Conservation (phyloP, 2,888 invertebrate genomes). For the Ecdyonurus torrentis region DNA sequence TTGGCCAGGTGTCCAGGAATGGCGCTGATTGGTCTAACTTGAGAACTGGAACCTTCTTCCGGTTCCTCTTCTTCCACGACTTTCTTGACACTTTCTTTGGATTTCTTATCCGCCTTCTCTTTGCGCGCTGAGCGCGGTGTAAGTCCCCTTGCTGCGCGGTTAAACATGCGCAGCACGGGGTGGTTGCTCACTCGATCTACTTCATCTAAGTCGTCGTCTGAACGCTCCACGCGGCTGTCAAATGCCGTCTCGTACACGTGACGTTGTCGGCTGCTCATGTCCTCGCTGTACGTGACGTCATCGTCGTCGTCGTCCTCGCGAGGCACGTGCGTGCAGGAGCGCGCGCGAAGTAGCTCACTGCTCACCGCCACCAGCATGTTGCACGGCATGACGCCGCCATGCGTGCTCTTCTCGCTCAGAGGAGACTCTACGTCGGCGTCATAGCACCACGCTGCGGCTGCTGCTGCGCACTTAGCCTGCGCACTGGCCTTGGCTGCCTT, state of each 20-base stretch:
- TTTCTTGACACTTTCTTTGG: conserved; percentile 17
- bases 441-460: conserved; percentile 17
- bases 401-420: conserved; percentile 5
- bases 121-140: not conserved
- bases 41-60: conserved; percentile 12
- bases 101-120: conserved; percentile 13
- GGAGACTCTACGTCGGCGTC: conserved; percentile 35
- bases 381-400: conserved; percentile 13
- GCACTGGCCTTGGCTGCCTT: conserved; percentile 9
- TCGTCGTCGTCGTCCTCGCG: conserved; percentile 22
- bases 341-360: not conserved
- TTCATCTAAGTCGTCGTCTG: conserved; percentile 63
- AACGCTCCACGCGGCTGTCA: conserved; percentile 60
- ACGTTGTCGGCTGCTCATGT: conserved; percentile 40
- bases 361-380: conserved; percentile 1
- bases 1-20: conserved; percentile 22
- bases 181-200: conserved; percentile 69
- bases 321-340: conserved; percentile 23
- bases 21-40: conserved; percentile 20
- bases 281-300: conserved; percentile 35
- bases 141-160: conserved; percentile 5
- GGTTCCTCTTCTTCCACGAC: conserved; percentile 7
- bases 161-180: conserved; percentile 36
- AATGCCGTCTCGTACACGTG: conserved; percentile 81
- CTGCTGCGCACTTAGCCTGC: conserved; percentile 11